Evolutionary conservation across 2,797 vertebrate species (phyloP).

Genomic region (Octomys mimax): DNA sequence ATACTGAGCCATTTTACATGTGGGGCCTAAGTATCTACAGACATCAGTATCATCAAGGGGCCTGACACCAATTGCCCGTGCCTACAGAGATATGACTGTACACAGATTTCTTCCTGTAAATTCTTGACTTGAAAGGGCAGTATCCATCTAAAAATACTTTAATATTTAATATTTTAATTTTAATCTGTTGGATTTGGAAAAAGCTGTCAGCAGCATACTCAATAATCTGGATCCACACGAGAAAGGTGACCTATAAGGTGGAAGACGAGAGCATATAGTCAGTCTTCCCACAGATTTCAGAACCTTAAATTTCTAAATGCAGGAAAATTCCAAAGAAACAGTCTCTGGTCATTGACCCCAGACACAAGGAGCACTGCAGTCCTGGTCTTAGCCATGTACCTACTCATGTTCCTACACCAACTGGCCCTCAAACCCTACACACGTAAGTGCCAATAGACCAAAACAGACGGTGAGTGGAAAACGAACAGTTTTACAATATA

Average conservation of each 20-base stretch:
- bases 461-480: neutral
- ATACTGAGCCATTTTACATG: neutral
- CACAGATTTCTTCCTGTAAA: constrained; percentile 30
- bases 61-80: neutral
- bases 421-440: accelerated
- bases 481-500: neutral
- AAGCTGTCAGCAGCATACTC: neutral
- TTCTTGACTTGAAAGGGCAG: constrained; percentile 40
- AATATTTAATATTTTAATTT: constrained; percentile 17
- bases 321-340: neutral
- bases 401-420: neutral
- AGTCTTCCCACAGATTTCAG: neutral
- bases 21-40: neutral
- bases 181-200: constrained; percentile 60
- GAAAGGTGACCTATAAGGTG: neutral
- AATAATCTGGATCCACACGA: neutral
- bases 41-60: neutral
- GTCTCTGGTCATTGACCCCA: neutral
- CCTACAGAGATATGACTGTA: neutral
- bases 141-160: constrained; percentile 48
- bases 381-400: neutral
- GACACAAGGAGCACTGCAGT: neutral
- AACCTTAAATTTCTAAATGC: neutral
- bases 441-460: neutral
- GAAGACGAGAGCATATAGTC: neutral